Evolutionary conservation across 2,797 vertebrate genomes (phyloP), one percentile per base, ranked within the genome.

Genomic region (Macropus fuliginosus): DNA sequence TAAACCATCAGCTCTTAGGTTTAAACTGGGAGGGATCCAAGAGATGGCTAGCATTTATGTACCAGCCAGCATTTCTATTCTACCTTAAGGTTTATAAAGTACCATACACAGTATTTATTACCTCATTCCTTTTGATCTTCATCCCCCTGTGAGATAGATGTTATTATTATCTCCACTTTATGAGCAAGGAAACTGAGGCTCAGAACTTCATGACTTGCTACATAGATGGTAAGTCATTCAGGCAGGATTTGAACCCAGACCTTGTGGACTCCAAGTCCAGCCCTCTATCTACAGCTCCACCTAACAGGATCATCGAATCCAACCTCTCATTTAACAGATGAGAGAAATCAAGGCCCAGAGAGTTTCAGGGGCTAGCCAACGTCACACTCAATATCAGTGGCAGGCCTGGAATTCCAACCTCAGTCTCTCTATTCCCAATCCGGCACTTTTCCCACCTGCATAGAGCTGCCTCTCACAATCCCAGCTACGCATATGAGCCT

Each of bases 401-500:
- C 66, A 74, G 66, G 66, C 18, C 74, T 81, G 40, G 74, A 31
- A 46, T 46, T 24, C n/a, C 5, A 81, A 21, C 18, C 18, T 81
- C 6, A 0, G 8, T 10, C 66, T 81, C 21, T 81, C 74, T 46
- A 81, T 10, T 81, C 18, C 66, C 66, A 81, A 1, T 1, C 66
- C 8, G 10, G 21, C 74, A 11, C 40, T 81, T 24, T 81, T 46
- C 8, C 74, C 40, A 11, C 40, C 40, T 46, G 3, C 0, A 21
- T 5, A 46, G n/a, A 24, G 74, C 40, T 24, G n/a, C 40, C 74
- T 27, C 74, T 81, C 40, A 81, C 18, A 96, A 95, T 92, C 92
- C 96, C 92, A 91, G 29, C 59, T 21, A 94, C 89, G 94, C 87
- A 91, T 56, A 90, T 52, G 40, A 81, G n/a, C 81, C 46, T 81